These are phyloP conservation scores for Coptodon rendalli DNA, from an alignment of 2,113 vertebrate species.

Conservation along the genomic window DNA sequence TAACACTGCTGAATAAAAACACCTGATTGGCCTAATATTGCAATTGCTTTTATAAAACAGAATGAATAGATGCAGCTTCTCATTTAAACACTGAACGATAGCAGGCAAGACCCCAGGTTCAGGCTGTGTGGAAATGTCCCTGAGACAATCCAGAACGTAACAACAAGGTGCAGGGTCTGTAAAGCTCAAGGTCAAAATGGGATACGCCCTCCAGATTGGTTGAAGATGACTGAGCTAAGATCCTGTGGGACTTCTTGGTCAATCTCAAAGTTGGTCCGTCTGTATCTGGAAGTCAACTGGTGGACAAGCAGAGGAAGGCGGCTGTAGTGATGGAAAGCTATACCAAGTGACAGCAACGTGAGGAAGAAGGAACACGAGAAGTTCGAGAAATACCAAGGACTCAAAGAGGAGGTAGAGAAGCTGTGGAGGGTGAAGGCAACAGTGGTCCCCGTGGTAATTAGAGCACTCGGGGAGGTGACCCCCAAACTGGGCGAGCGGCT, in stretches of 20 bases:
- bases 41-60: not conserved
- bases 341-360: not conserved
- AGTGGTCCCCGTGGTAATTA: not conserved
- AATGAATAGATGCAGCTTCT: not conserved
- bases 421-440: not conserved
- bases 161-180: not conserved
- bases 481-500: not conserved
- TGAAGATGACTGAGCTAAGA: not conserved
- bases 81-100: not conserved
- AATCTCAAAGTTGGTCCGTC: not conserved
- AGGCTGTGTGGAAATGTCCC: not conserved
- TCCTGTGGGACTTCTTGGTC: not conserved
- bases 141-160: not conserved
- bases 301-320: not conserved
- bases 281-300: not conserved
- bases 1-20: not conserved
- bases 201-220: not conserved
- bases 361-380: not conserved
- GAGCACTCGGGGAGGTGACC: not conserved
- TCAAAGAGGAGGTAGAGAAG: not conserved
- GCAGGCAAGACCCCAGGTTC: not conserved
- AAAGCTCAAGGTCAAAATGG: not conserved
- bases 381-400: not conserved
- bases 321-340: not conserved
- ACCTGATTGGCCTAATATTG: not conserved